A percentile compares a stretch with the other conserved stretches of the same genome.
Evolutionary conservation across 2,113 vertebrate genomes (phyloP).

Genomic region (Sardina pilchardus): DNA sequence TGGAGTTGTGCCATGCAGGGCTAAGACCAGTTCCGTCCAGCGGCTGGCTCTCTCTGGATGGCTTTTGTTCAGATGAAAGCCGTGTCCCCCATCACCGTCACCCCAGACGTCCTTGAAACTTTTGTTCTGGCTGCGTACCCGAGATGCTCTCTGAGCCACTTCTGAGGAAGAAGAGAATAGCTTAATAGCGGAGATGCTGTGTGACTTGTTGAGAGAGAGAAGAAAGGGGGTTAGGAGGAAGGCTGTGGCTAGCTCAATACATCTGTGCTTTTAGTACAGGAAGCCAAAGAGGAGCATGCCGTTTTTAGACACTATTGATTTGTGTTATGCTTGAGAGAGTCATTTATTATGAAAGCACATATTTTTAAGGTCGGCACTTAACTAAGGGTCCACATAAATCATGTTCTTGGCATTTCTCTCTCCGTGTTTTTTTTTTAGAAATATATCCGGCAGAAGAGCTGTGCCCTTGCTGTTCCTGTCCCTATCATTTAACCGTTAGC

Average conservation of each 20-base stretch:
- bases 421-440: constrained; percentile 18
- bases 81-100: not conserved
- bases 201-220: not conserved
- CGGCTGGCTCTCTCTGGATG: not conserved
- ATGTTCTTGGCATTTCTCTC: constrained; percentile 46
- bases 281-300: constrained; percentile 54
- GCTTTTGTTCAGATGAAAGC: not conserved
- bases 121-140: constrained; percentile 8
- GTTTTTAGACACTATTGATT: constrained; percentile 70
- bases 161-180: not conserved
- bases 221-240: not conserved
- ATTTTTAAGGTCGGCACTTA: constrained; percentile 71
- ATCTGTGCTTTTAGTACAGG: constrained; percentile 47
- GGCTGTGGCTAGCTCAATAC: constrained; percentile 43
- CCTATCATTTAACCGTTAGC: constrained; percentile 29
- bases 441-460: not conserved
- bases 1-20: not conserved
- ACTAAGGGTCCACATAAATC: constrained; percentile 69
- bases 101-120: constrained; percentile 13
- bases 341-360: constrained; percentile 76
- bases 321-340: constrained; percentile 63
- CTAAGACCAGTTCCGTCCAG: not conserved
- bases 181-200: constrained; percentile 10
- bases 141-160: constrained; percentile 14
- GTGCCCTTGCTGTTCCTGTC: constrained; percentile 22